Conservation (phyloP, 2,888 invertebrate genomes). For the Tribolium freemani region DNA sequence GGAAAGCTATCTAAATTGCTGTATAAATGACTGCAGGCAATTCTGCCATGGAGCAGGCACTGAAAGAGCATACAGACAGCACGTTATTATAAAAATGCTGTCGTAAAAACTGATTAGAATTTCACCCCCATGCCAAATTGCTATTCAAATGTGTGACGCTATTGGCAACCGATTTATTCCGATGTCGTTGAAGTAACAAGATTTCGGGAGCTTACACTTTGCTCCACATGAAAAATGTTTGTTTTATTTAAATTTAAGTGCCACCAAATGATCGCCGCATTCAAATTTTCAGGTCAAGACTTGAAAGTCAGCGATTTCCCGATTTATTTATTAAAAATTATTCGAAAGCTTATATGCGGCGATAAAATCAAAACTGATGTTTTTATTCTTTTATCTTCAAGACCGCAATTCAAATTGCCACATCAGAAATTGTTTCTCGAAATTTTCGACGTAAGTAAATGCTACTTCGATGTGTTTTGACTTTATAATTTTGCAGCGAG, state of each 20-base stretch:
- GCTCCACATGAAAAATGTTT: slow-evolving; percentile 66
- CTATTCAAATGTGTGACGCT: slow-evolving; percentile 68
- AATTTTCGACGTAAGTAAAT: too few species aligned
- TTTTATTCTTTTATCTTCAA: neutral
- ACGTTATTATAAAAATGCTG: slow-evolving; percentile 66
- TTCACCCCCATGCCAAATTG: slow-evolving; percentile 68
- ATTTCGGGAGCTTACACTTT: slow-evolving; percentile 63
- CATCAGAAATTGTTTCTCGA: too few species aligned
- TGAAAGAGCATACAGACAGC: slow-evolving; percentile 59
- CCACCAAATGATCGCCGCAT: slow-evolving; percentile 63
- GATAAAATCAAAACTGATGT: neutral
- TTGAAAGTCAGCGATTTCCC: slow-evolving; percentile 13
- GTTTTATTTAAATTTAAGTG: slow-evolving; percentile 67
- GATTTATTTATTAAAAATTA: neutral
- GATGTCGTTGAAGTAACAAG: slow-evolving; percentile 67
- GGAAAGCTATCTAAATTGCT: slow-evolving; percentile 46
- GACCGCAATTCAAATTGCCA: neutral
- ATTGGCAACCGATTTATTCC: slow-evolving; percentile 69
- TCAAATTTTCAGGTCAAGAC: slow-evolving; percentile 57
- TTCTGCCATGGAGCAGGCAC: slow-evolving; percentile 53
- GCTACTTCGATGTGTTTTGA: too few species aligned
- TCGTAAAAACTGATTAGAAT: slow-evolving; percentile 69
- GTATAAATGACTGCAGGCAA: slow-evolving; percentile 48
- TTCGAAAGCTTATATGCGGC: neutral
- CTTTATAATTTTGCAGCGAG: too few species aligned